Base-by-base conservation (phyloP, 2,113 vertebrate species). In the Misgurnus mizolepis region DNA sequence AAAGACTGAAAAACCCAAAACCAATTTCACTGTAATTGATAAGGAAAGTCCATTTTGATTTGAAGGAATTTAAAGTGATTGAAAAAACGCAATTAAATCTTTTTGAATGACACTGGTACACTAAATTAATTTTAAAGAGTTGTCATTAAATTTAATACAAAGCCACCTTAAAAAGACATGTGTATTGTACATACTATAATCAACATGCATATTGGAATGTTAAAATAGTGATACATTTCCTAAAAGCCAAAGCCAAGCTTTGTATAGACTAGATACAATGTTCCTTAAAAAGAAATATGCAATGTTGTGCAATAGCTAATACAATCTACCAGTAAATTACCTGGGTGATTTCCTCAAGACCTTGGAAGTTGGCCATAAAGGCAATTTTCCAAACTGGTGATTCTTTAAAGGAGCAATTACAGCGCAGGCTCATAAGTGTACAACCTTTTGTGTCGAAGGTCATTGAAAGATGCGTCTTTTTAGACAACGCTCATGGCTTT, bases 361-460 rank as follows among this genome's bases (percentile, higher is more conserved):
- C 17, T 56, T 5, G 34, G 50, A 40, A n/a, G 53, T 41, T 9
- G 53, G 17, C 9, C 10, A n/a, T 72, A 22, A 43, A 3, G 7
- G 9, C 39, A 11, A 3, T 56, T 71, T 72, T 72, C 70, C 9
- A 72, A 55, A 17, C 53, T 58, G 55, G 55, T 18, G 17, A n/a
- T 58, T 58, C 55, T n/a, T 73, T 17, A 45, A 39, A 60, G 55
- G 50, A 6, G 34, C 50, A 56, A 72, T 72, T 56, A 72, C 8
- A 18, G 69, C 27, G 27, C 27, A 34, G 27, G 10, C 43, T 12
- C 70, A 60, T 73, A 60, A 45, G 40, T 58, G 55, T 22, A 58
- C 11, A 22, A 73, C 55, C 53, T 22, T 17, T 73, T 15, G 55
- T 60, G 70, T 73, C 40, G 55, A 73, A 73, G 70, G 70, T 60